Conservation (phyloP, 2,113 vertebrate species). For the Macaca nemestrina region DNA sequence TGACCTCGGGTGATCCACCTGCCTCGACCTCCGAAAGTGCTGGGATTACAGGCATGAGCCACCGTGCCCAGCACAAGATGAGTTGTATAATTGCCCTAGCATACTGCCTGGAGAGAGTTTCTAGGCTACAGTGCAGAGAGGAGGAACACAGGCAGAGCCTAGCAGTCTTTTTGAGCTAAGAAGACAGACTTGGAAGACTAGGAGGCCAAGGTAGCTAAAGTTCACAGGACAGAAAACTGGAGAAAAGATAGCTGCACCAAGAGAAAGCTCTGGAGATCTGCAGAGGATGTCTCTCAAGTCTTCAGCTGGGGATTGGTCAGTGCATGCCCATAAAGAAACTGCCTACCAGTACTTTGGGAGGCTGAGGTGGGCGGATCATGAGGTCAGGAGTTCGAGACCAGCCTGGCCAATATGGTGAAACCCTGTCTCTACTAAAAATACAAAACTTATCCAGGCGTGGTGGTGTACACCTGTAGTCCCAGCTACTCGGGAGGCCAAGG, state of each 20-base stretch:
- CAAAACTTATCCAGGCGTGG: too few relatives aligned
- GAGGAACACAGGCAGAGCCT: background rate
- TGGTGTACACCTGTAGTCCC: too few relatives aligned
- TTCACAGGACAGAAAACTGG: background rate
- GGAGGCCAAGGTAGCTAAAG: background rate
- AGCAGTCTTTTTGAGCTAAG: background rate
- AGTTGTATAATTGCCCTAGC: background rate
- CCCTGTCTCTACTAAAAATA: too few relatives aligned
- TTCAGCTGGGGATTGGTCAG: background rate
- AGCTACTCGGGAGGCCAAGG: too few relatives aligned
- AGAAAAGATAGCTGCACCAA: background rate
- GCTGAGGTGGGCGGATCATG: too few relatives aligned
- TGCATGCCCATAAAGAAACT: background rate
- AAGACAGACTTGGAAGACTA: background rate
- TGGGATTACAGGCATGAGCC: too few relatives aligned
- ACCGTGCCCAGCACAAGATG: background rate
- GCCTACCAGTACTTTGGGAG: background rate
- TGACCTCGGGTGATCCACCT: too few relatives aligned
- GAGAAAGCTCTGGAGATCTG: constrained; percentile 1
- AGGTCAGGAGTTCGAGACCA: too few relatives aligned
- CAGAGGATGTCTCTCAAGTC: background rate
- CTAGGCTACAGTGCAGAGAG: background rate
- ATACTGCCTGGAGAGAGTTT: background rate
- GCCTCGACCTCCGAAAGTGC: too few relatives aligned
- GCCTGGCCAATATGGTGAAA: too few relatives aligned